These are phyloP conservation scores for Anser brachyrhynchus DNA, from an alignment of 2,113 vertebrate species.

Conservation along the genomic window DNA sequence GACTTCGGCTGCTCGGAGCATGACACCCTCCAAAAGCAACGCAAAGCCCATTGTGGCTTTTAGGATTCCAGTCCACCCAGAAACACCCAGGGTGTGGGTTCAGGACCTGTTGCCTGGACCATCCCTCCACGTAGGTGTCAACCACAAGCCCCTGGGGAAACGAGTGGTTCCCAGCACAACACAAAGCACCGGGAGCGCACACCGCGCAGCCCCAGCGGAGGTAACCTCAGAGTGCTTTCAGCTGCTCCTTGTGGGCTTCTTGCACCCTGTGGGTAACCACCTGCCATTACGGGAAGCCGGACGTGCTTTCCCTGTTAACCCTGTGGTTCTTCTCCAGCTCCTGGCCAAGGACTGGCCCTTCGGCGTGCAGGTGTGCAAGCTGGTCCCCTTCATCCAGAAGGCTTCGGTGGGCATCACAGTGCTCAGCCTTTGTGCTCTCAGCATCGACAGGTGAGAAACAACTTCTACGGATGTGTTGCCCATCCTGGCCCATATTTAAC, in stretches of 20 bases:
- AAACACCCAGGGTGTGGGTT: background rate
- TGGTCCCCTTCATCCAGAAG: conserved; percentile 91
- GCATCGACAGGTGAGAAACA: conserved; percentile 85
- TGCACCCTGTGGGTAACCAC: background rate
- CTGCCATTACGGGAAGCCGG: fast-evolving
- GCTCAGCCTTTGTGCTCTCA: conserved; percentile 91
- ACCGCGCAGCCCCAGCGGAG: fast-evolving
- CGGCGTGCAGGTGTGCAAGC: conserved; percentile 85
- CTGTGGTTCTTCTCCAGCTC: conserved; percentile 71
- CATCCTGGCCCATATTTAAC: background rate
- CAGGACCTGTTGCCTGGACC: background rate
- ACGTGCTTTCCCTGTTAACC: background rate
- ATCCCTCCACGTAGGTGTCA: background rate
- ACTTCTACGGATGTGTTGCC: background rate
- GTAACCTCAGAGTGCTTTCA: background rate
- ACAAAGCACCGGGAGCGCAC: fast-evolving
- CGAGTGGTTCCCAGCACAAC: fast-evolving
- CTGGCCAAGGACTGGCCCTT: conserved; percentile 90
- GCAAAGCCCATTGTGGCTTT: background rate
- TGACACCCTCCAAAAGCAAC: background rate
- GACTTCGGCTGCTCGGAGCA: background rate
- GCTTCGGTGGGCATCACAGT: conserved; percentile 90
- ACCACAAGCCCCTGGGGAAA: background rate
- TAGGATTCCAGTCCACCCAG: background rate
- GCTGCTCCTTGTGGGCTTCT: background rate